Evolutionary conservation across 2,113 vertebrate species (phyloP), one percentile per base, ranked within the genome.

Genomic region (Tinamus guttatus): DNA sequence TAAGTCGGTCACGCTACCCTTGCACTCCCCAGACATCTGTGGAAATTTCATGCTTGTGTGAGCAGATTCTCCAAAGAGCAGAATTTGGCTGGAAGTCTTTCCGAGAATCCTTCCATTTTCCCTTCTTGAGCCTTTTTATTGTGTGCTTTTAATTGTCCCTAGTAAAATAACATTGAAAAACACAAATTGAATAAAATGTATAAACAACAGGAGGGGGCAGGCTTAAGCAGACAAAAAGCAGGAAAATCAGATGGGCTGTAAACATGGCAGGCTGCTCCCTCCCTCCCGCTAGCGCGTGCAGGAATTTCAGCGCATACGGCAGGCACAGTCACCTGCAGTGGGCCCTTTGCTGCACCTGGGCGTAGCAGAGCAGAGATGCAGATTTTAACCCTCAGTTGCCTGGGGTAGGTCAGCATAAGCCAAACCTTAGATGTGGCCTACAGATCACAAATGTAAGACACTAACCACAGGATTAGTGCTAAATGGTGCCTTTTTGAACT

Each of bases 171-270:
- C 15, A 34, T 58, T 12, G 19, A 22, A 77, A 86, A 28, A 17
- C 59, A 84, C 24, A 81, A 91, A 68, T 82, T 81, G 96, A 96
- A 91, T 85, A 62, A 87, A 96, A 94, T 81, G 12, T 89, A 87
- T 95, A 95, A 94, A 95, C 91, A 97, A 96, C 85, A 91, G 93
- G 93, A 96, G 93, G 49, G 27, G 43, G 83, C 90, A 96, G 93
- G 91, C 96, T 97, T 95, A 96, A 97, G 87, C 90, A 64, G 92
- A 92, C 36, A 91, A 94, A 94, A 91, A 60, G 43, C 80, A 93
- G 85, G 83, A 87, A 96, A 91, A 88, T 82, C 79, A 59, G 73
- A 54, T 45, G 58, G 69, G 40, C 76, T 87, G 75, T 67, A 92
- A 91, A 41, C 22, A n/a, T 81, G 71, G 75, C 81, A 69, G 49